phyloP scores from a whole-genome alignment of 2,888 invertebrate genomes.

The Synergus umbraculus region DNA sequence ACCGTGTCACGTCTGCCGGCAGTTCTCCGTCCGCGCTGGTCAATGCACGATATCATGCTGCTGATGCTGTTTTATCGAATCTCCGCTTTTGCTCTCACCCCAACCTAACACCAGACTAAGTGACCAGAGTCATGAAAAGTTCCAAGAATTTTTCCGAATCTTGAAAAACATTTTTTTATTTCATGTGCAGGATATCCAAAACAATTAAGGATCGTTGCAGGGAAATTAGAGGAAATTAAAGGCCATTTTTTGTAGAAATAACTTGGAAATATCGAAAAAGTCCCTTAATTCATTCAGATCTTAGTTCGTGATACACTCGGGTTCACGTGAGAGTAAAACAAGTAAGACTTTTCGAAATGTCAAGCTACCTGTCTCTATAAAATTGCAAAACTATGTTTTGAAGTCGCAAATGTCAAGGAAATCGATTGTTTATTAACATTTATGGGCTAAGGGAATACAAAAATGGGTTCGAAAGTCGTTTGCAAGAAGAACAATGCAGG shows the following conservation, averaged over 20 bases:
- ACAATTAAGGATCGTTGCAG: too few species aligned
- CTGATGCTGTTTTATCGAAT: slow-evolving; percentile 22
- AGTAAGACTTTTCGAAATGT: not conserved
- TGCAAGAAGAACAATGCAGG: not conserved
- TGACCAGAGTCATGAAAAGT: not conserved
- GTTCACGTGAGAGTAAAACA: slow-evolving; percentile 3
- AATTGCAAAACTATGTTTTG: slow-evolving; percentile 9
- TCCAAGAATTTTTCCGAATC: not conserved
- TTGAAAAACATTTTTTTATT: not conserved
- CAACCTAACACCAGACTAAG: not conserved
- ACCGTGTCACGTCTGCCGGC: slow-evolving; percentile 34
- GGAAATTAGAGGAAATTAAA: too few species aligned
- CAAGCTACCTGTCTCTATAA: not conserved
- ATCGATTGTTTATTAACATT: not conserved
- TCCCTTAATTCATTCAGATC: too few species aligned
- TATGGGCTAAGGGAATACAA: not conserved
- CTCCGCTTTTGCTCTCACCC: slow-evolving; percentile 7
- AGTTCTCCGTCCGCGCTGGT: slow-evolving; percentile 31
- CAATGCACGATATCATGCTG: slow-evolving; percentile 23
- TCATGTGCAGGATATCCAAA: too few species aligned
- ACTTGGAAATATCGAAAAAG: too few species aligned
- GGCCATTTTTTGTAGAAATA: too few species aligned
- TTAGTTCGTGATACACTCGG: not conserved
- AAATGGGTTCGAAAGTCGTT: too few species aligned
- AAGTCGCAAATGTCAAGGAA: slow-evolving; percentile 7